Evolutionary conservation across 1,140 invertebrate species (phyloP).

Genomic region (Yoshiicerus persimilis): DNA sequence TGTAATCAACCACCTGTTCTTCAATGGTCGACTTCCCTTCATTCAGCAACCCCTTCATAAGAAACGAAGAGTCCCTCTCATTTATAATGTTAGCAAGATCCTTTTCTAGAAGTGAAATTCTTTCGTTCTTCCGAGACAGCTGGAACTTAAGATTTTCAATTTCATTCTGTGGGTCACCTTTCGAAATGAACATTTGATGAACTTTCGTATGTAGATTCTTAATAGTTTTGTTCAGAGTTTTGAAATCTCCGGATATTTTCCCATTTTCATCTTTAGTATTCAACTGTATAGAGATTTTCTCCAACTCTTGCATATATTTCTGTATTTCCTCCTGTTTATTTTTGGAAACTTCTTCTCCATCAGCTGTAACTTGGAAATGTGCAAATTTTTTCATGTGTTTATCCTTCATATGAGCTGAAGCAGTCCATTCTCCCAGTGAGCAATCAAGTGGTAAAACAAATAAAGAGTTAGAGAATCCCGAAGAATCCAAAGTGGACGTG

Average conservation of each 20-base stretch:
- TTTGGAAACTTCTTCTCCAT: not conserved
- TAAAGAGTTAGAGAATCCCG: not conserved
- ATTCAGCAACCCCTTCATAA: not conserved
- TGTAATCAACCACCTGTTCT: not conserved
- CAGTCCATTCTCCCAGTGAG: not conserved
- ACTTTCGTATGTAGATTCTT: not conserved
- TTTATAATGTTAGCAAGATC: not conserved
- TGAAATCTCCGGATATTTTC: not conserved
- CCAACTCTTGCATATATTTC: not conserved
- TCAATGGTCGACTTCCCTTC: not conserved
- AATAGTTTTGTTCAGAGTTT: not conserved
- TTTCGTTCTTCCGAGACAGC: not conserved
- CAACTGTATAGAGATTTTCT: not conserved
- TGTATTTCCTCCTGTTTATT: not conserved
- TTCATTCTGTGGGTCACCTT: not conserved
- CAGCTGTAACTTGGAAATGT: not conserved
- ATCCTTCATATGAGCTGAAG: not conserved
- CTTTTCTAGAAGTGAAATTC: not conserved
- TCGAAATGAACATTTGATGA: not conserved
- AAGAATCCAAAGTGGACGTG: not conserved
- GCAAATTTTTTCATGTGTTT: not conserved
- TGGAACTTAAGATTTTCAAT: not conserved
- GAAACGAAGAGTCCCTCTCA: not conserved
- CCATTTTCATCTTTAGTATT: not conserved
- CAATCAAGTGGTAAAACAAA: not conserved